Conservation (phyloP, 2,113 vertebrate species). For the Macroglossus sobrinus region DNA sequence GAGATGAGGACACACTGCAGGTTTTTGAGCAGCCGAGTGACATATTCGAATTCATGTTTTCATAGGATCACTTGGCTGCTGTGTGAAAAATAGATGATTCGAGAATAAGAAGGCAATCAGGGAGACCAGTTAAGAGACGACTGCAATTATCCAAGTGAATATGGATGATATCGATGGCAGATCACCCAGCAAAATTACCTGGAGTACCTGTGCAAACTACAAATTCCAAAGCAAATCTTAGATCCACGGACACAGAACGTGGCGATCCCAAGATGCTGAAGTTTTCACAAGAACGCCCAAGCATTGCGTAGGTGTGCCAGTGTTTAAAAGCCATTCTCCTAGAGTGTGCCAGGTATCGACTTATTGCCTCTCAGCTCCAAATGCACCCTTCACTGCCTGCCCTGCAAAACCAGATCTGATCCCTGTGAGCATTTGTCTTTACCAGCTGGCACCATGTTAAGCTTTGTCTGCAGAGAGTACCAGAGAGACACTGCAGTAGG, state of each 20-base stretch:
- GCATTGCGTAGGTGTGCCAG: not conserved
- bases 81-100: not conserved
- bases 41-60: not conserved
- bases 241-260: not conserved
- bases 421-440: not conserved
- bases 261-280: not conserved
- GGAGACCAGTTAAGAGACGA: not conserved
- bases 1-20: not conserved
- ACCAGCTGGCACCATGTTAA: not conserved
- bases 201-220: not conserved
- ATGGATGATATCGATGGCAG: not conserved
- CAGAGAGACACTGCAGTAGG: not conserved
- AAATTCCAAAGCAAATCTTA: not conserved
- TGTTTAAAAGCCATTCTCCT: not conserved
- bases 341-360: not conserved
- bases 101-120: not conserved
- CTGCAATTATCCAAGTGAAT: not conserved
- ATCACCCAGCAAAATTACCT: not conserved
- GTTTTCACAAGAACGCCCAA: not conserved
- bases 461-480: not conserved
- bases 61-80: not conserved
- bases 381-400: not conserved
- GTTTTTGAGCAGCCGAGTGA: not conserved
- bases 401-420: not conserved
- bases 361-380: not conserved